Evolutionary conservation across 2,113 vertebrate species (phyloP).

Genomic region (Tylochromis polylepis): DNA sequence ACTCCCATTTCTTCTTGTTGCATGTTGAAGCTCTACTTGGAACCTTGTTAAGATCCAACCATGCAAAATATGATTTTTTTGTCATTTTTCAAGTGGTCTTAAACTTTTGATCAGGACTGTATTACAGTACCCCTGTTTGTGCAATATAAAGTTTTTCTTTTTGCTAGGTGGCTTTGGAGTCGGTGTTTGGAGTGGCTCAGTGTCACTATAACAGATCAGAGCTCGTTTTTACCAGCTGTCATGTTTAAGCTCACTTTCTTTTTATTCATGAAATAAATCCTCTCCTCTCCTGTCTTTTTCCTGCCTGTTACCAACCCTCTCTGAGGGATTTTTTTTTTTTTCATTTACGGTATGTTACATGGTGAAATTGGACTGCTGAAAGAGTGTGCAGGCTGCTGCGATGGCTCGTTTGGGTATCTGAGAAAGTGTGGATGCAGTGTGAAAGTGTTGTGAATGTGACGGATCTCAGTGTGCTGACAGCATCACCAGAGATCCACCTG

Average conservation of each 20-base stretch:
- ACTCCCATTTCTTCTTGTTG: too few relatives aligned
- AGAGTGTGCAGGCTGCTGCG: conserved; percentile 2
- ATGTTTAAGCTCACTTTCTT: too few relatives aligned
- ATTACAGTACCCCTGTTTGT: neutral
- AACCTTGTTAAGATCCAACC: too few relatives aligned
- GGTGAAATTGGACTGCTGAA: neutral
- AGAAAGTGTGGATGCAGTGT: conserved; percentile 46
- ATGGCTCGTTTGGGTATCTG: conserved; percentile 16
- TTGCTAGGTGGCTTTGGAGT: neutral
- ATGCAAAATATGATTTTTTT: too few relatives aligned
- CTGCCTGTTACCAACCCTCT: neutral
- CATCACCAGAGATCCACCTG: conserved; percentile 17
- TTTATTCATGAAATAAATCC: neutral
- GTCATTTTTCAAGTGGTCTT: too few relatives aligned
- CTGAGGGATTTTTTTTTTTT: neutral
- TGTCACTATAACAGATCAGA: neutral
- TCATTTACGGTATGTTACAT: neutral
- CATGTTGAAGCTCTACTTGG: too few relatives aligned
- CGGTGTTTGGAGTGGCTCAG: neutral
- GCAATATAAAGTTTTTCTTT: neutral
- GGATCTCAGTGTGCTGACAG: conserved; percentile 29
- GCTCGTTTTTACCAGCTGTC: neutral
- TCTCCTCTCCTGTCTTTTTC: neutral
- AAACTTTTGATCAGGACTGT: too few relatives aligned
- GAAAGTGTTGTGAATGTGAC: conserved; percentile 29